Evolutionary conservation across 2,113 vertebrate species (phyloP).

Genomic region (Hyperoodon ampullatus): DNA sequence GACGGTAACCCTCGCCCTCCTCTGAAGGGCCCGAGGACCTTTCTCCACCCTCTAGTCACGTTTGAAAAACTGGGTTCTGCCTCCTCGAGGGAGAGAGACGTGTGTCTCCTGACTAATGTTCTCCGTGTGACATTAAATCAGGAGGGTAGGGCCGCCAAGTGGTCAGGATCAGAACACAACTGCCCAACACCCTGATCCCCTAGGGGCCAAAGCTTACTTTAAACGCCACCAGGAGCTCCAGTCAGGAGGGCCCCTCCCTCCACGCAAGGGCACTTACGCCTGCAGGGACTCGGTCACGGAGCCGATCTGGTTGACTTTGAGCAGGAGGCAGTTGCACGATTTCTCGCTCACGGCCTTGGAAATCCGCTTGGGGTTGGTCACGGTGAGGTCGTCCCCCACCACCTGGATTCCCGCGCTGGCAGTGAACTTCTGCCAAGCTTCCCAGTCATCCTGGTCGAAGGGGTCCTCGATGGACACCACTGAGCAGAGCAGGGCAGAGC

Average conservation of each 20-base stretch:
- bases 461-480: conserved; percentile 99
- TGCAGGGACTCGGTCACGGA: conserved; percentile 96
- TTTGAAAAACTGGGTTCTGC: neutral
- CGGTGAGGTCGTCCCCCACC: conserved; percentile 96
- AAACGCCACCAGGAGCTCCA: neutral
- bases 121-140: fast-evolving
- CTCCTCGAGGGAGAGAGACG: neutral
- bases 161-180: neutral
- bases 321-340: conserved; percentile 97
- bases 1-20: neutral
- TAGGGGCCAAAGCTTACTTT: fast-evolving
- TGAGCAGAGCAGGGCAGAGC: conserved; percentile 62
- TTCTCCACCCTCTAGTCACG: neutral
- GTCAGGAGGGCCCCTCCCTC: fast-evolving
- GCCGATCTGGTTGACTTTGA: conserved; percentile 99
- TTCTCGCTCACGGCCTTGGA: conserved; percentile 92
- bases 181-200: fast-evolving
- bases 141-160: fast-evolving
- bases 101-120: fast-evolving
- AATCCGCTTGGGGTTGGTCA: conserved; percentile 98
- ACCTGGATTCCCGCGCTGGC: conserved; percentile 92
- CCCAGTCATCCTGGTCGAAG: conserved; percentile 99
- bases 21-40: neutral
- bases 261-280: conserved; percentile 88
- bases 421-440: conserved; percentile 96